Base-by-base conservation (phyloP, 2,113 vertebrate genomes). In the Catharus fuscescens region DNA sequence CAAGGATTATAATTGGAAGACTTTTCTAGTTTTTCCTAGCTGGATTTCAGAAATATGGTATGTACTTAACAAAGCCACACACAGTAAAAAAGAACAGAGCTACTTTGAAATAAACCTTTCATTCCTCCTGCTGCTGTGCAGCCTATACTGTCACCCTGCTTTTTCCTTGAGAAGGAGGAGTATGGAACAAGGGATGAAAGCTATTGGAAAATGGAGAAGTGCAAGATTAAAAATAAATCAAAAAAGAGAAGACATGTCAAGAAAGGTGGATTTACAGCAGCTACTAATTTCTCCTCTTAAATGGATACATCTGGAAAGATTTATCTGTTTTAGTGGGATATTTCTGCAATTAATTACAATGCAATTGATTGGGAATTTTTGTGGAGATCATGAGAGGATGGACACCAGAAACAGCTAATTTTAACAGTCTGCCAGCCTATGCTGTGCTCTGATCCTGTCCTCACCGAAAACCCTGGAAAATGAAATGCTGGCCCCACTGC, bases 1-100 rank as follows among this genome's bases (percentile, higher is more conserved):
- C 92, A 96, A 94, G 92, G 90, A 96, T 94, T 97, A 97, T 97
- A 97, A 97, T 96, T 97, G 96, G 95, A 97, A 96, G 93, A 96
- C 73, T 95, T 97, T 97, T 97, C 96, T 97, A 95, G 93, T 87
- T 93, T 95, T 93, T 94, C 80, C 65, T 93, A 95, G 96, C 90
- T 95, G 96, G 91, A 90, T 96, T 95, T 97, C 95, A 95, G 88
- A 92, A 95, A 97, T 85, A 20, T 0, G 8, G 64, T 92, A 90
- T 86, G 89, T 93, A 76, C 71, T 95, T 97, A 95, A 94, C 85
- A 95, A 96, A 97, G 94, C 65, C 67, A 80, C 93, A 93, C 96
- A 87, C 81, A 86, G 26, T 57, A 23, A 62, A 86, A 93, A 83
- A 91, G 92, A 92, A 77, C 67, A 93, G 92, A 93, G 80, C 44